Evolutionary conservation across 2,797 vertebrate species (phyloP).

Genomic region (Forpus xanthops): DNA sequence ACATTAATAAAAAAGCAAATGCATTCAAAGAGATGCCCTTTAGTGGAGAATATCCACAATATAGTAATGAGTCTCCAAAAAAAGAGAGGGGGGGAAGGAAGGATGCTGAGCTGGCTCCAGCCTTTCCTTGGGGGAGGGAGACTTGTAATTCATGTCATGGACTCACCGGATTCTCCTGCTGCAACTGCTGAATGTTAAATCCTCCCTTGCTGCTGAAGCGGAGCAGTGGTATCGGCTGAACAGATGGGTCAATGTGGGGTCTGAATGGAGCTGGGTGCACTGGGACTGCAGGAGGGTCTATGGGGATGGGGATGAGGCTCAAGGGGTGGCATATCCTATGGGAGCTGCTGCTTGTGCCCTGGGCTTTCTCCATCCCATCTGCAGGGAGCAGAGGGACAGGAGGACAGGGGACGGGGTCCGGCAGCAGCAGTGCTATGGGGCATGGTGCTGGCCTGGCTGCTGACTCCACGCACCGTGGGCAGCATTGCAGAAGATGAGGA

Average conservation of each 20-base stretch:
- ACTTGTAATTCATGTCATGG: slow-evolving; percentile 50
- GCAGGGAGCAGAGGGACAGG: background rate
- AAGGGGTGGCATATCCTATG: background rate
- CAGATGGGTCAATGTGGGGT: rapidly evolving
- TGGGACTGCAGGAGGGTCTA: background rate
- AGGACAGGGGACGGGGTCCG: background rate
- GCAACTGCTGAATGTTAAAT: background rate
- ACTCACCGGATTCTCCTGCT: slow-evolving; percentile 18
- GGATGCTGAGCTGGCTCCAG: slow-evolving; percentile 60
- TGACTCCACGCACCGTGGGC: rapidly evolving
- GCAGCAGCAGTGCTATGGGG: background rate
- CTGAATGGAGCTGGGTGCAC: background rate
- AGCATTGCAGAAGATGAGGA: background rate
- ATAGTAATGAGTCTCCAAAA: slow-evolving; percentile 72
- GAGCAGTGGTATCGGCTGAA: rapidly evolving
- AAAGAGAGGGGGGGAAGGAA: background rate
- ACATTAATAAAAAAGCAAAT: slow-evolving; percentile 78
- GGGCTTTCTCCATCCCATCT: rapidly evolving
- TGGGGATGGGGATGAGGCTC: too few species aligned
- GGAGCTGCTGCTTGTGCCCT: too few species aligned
- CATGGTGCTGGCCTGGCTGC: background rate
- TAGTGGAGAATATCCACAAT: slow-evolving; percentile 76
- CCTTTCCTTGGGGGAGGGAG: background rate
- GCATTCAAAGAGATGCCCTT: slow-evolving; percentile 76
- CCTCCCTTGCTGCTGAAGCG: rapidly evolving